Evolutionary conservation across 2,888 invertebrate species (phyloP).

Genomic region (Limnephilus auricula): DNA sequence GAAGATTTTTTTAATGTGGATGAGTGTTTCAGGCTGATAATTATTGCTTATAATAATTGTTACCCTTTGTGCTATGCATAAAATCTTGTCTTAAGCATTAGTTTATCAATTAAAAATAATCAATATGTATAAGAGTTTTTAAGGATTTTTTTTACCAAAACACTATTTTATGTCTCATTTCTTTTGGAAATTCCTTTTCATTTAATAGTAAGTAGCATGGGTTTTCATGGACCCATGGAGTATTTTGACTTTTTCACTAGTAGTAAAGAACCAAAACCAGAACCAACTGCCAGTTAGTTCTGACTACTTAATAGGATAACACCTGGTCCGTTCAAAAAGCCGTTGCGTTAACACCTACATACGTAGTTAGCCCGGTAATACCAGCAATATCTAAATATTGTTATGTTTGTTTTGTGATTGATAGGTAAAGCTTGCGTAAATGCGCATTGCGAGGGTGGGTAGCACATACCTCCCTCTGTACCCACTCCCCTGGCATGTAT

Average conservation of each 20-base stretch:
- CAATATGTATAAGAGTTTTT: too few species aligned
- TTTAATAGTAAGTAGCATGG: not conserved
- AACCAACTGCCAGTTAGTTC: too few species aligned
- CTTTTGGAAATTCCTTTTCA: not conserved
- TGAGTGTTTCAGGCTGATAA: too few species aligned
- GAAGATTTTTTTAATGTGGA: too few species aligned
- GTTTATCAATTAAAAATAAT: too few species aligned
- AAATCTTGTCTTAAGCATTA: too few species aligned
- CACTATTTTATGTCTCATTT: not conserved
- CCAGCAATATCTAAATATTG: not conserved
- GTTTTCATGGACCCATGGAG: not conserved
- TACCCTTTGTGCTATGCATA: too few species aligned
- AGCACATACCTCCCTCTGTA: not conserved
- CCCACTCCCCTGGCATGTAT: conserved; percentile 3
- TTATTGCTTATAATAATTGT: too few species aligned
- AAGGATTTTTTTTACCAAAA: too few species aligned
- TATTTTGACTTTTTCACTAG: not conserved
- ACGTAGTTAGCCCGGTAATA: not conserved
- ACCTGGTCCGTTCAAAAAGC: not conserved
- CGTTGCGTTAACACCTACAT: not conserved
- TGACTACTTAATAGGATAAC: not conserved
- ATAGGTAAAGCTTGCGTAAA: not conserved
- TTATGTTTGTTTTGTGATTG: not conserved
- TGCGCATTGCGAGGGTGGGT: conserved; percentile 8
- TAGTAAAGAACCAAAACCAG: too few species aligned